These are phyloP conservation scores for Dendroctonus valens DNA, from an alignment of 1,140 invertebrate genomes.

Conservation along the genomic window DNA sequence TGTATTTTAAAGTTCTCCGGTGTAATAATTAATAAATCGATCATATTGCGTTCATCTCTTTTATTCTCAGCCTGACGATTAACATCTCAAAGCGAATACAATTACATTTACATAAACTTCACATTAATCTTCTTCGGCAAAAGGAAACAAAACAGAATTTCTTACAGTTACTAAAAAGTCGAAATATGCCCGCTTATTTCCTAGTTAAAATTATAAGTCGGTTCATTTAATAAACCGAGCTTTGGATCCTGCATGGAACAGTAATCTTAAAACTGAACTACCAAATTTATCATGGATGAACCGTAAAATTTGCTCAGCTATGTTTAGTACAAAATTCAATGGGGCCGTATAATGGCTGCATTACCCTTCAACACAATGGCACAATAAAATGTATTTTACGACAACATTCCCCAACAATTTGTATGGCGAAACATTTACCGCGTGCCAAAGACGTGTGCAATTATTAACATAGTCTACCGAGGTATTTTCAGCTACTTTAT, in stretches of 20 bases:
- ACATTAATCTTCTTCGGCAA: no score
- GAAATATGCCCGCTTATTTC: no score
- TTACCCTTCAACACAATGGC: not conserved
- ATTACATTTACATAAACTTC: no score
- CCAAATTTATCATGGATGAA: not conserved
- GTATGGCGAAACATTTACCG: not conserved
- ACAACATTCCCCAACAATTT: conserved; percentile 4
- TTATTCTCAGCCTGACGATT: no score
- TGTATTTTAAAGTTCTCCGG: no score
- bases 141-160: no score
- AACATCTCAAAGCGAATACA: no score
- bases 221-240: not conserved
- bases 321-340: not conserved
- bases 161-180: no score
- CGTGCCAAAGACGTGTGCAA: not conserved
- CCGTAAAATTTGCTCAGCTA: not conserved
- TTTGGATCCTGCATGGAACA: not conserved
- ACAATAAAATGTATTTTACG: not conserved
- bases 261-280: not conserved
- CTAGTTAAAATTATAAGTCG: not conserved
- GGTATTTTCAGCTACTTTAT: no score
- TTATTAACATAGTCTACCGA: not conserved
- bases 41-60: no score
- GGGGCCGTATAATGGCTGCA: not conserved
- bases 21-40: no score